Conservation (phyloP, 2,888 invertebrate genomes). For the Acrobasis repandana region DNA sequence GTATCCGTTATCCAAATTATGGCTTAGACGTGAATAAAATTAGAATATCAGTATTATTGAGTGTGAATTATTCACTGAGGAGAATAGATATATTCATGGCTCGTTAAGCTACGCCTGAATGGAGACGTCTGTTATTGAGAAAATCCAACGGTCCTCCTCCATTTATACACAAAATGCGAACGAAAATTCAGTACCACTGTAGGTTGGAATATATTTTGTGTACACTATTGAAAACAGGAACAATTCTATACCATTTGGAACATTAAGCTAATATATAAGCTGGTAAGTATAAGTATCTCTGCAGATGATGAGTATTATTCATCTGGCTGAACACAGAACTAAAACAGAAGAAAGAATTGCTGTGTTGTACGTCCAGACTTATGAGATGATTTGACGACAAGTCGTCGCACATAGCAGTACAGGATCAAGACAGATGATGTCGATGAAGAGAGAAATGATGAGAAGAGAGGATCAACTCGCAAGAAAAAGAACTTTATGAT, state of each 20-base stretch:
- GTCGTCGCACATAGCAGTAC: too few species aligned
- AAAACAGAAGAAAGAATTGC: too few species aligned
- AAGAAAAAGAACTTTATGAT: too few species aligned
- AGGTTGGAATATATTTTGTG: not conserved
- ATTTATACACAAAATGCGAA: not conserved
- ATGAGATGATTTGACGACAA: too few species aligned
- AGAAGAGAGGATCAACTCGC: too few species aligned
- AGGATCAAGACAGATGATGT: too few species aligned
- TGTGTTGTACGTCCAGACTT: too few species aligned
- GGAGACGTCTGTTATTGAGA: slow-evolving; percentile 1
- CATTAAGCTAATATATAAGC: too few species aligned
- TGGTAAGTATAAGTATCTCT: too few species aligned
- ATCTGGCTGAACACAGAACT: too few species aligned
- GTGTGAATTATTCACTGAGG: slow-evolving; percentile 14
- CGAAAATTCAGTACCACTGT: slow-evolving; percentile 3
- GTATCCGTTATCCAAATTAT: not conserved
- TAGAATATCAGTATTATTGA: slow-evolving; percentile 14
- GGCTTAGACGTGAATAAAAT: not conserved
- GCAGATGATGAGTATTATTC: too few species aligned
- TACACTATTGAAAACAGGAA: not conserved
- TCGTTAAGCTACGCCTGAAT: not conserved
- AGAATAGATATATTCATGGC: slow-evolving; percentile 16
- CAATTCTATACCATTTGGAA: not conserved
- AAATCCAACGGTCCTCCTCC: not conserved
- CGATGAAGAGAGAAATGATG: too few species aligned